Evolutionary conservation across 2,888 invertebrate genomes (phyloP).

Genomic region (Spodoptera picta): DNA sequence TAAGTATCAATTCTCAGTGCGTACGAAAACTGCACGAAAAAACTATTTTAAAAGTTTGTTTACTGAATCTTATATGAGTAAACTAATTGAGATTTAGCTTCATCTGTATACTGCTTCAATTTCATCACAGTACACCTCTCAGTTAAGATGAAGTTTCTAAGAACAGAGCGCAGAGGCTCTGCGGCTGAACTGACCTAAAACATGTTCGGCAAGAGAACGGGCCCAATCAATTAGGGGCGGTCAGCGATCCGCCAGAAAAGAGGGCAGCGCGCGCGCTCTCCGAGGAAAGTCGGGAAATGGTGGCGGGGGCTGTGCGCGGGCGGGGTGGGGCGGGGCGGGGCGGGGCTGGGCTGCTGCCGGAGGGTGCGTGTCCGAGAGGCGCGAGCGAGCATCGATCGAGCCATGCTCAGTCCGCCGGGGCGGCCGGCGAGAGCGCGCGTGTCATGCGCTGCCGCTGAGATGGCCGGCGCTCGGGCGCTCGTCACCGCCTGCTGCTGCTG

Average conservation of each 20-base stretch:
- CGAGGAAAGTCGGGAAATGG: conserved; percentile 86
- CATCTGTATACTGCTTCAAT: not conserved
- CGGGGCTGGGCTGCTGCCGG: conserved; percentile 69
- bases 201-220: conserved; percentile 83
- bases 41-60: not conserved
- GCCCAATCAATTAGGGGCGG: conserved; percentile 88
- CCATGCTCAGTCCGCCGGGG: conserved; percentile 86
- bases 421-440: conserved; percentile 88
- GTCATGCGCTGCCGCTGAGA: conserved; percentile 87
- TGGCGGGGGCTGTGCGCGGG: conserved; percentile 72
- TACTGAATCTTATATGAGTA: not conserved
- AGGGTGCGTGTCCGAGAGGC: conserved; percentile 80
- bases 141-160: conserved; percentile 23
- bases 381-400: conserved; percentile 80
- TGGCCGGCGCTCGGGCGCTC: conserved; percentile 89
- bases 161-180: conserved; percentile 71
- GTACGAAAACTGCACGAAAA: no score
- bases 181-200: conserved; percentile 87
- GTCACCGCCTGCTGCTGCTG: conserved; percentile 87
- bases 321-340: conserved; percentile 71
- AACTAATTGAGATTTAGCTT: not conserved
- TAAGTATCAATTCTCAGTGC: no score
- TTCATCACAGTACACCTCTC: conserved; percentile 1
- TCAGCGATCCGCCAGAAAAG: conserved; percentile 87
- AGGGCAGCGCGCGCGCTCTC: conserved; percentile 89